Conservation (phyloP, 2,888 invertebrate species). For the Aradus depressus region DNA sequence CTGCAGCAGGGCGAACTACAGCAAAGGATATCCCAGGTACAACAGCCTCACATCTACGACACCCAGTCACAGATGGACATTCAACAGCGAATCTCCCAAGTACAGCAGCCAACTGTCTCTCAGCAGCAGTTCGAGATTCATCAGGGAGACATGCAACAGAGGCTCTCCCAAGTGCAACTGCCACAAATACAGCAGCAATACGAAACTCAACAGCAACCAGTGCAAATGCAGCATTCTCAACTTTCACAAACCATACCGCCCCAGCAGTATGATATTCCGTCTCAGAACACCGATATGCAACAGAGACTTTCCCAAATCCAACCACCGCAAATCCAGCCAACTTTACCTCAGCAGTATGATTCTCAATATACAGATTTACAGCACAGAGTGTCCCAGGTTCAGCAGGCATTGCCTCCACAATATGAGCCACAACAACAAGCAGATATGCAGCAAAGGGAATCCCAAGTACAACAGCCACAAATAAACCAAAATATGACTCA, state of each 20-base stretch:
- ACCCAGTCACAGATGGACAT: not conserved
- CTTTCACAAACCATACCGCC: no score
- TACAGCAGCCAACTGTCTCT: not conserved
- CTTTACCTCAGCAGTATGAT: no score
- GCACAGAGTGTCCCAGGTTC: no score
- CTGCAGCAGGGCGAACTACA: no score
- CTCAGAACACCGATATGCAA: no score
- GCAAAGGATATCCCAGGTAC: constrained; percentile 10
- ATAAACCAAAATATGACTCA: constrained; percentile 37
- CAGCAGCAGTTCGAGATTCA: not conserved
- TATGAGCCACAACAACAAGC: no score
- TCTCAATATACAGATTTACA: not conserved
- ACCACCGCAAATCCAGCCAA: not conserved
- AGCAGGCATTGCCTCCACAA: no score
- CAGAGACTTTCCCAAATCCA: constrained; percentile 5
- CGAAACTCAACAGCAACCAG: not conserved
- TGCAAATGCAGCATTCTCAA: constrained; percentile 1
- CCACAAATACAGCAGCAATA: constrained; percentile 29
- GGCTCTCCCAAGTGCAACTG: constrained; percentile 42
- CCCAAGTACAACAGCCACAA: constrained; percentile 24
- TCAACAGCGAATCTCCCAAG: constrained; percentile 4
- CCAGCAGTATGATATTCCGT: no score
- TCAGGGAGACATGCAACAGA: constrained; percentile 46
- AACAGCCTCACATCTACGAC: constrained; percentile 1
- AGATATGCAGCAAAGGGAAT: no score